Evolutionary conservation across 1,140 invertebrate species (phyloP).

Genomic region (Leptonema lineaticorne): DNA sequence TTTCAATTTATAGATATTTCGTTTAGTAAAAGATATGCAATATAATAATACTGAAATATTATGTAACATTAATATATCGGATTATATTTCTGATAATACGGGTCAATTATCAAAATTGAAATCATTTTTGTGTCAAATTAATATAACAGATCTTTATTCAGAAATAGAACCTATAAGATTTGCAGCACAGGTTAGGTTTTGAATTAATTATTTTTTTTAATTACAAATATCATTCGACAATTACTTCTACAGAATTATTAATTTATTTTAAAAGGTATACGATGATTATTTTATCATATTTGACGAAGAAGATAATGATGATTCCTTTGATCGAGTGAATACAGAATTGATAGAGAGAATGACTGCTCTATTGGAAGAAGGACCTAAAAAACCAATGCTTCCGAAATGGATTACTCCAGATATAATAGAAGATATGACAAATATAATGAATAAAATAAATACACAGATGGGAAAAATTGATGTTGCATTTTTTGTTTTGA

Average conservation of each 20-base stretch:
- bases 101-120: conserved; percentile 44
- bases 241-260: too few relatives aligned
- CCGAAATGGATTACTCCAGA: conserved; percentile 50
- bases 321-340: too few relatives aligned
- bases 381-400: conserved; percentile 42
- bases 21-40: conserved; percentile 49
- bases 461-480: conserved; percentile 9
- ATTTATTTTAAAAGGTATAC: conserved; percentile 46
- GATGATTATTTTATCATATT: conserved; percentile 45
- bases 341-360: conserved; percentile 45
- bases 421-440: conserved; percentile 42
- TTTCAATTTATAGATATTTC: conserved; percentile 45
- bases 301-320: conserved; percentile 44
- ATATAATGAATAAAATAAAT: conserved; percentile 39
- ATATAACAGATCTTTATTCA: conserved; percentile 43
- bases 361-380: conserved; percentile 40
- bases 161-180: conserved; percentile 49
- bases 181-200: conserved; percentile 49
- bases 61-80: conserved; percentile 47
- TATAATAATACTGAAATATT: conserved; percentile 47
- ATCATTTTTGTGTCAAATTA: conserved; percentile 44
- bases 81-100: conserved; percentile 49
- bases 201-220: too few relatives aligned
- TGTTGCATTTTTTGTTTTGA: conserved; percentile 8
- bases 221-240: too few relatives aligned